Evolutionary conservation across 2,113 vertebrate genomes (phyloP), one percentile per base, ranked within the genome.

Genomic region (Daboia siamensis): DNA sequence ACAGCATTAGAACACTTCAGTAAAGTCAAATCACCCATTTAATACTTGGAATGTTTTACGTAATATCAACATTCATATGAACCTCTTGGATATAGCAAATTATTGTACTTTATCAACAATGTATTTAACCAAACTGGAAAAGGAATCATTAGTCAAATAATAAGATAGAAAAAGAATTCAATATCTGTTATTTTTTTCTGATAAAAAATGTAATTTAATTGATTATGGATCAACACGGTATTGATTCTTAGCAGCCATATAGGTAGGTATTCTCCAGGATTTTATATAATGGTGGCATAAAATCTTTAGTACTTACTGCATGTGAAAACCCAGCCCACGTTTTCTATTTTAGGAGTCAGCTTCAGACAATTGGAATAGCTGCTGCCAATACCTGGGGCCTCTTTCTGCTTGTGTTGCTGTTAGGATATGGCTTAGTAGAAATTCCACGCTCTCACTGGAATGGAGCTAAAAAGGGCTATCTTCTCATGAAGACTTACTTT

Each of bases 371-470:
- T 84, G 97, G 99, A 52, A 99, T 99, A 93, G 98, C 99, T 1
- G 98, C 99, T 69, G 99, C 99, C 89, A 99, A 99, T 94, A 99
- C 99, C 0, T 99, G 99, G 99, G 99, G 99, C 84, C 98, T 99
- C 0, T 99, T 99, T 94, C 98, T 99, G 91, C 97, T 99, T 29
- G 99, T 99, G 90, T 95, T 99, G 93, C 95, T 99, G 95, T 95
- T 99, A 95, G 99, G 99, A 24, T 99, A 99, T 3, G 99, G 99
- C 55, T 96, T 99, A 96, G 99, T 99, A 69, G 99, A 99, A 96
- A 99, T 99, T 93, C 99, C 99, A 0, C 98, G 98, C n/a, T 99
- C 98, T 39, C 98, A 98, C 95, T 99, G 99, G 99, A 98, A 98
- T 94, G 98, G 98, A 46, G 98, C 98, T 15, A 98, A 98, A 94